A percentile compares a stretch with the other conserved stretches of the same genome.
phyloP scores from a whole-genome alignment of 2,797 vertebrate genomes.

The Cuniculus paca region DNA sequence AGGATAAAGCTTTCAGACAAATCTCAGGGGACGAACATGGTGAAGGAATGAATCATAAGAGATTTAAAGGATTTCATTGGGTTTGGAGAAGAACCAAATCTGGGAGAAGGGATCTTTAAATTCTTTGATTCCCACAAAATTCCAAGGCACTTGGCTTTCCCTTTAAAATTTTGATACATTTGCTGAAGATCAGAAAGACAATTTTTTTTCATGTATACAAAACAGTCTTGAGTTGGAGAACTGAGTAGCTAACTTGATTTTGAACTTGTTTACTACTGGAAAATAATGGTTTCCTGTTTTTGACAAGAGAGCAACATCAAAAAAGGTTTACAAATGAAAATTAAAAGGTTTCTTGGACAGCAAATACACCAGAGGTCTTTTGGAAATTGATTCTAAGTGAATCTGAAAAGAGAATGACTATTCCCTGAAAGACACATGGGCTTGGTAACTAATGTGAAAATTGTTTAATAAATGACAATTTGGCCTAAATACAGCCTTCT shows the following conservation, averaged over 20 bases:
- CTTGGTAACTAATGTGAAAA: conserved; percentile 77
- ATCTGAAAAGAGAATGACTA: conserved; percentile 75
- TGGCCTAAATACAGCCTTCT: conserved; percentile 72
- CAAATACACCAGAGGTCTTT: conserved; percentile 60
- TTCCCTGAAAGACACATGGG: conserved; percentile 66
- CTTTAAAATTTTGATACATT: conserved; percentile 64
- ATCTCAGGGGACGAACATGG: conserved; percentile 60
- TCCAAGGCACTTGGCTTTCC: conserved; percentile 65
- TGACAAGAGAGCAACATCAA: conserved; percentile 77
- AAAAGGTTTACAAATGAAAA: conserved; percentile 80
- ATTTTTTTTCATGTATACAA: conserved; percentile 50
- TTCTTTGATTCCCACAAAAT: conserved; percentile 73
- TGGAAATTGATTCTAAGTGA: conserved; percentile 72
- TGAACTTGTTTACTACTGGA: conserved; percentile 77
- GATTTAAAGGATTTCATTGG: conserved; percentile 68
- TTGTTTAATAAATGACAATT: conserved; percentile 79
- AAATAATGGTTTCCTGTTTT: conserved; percentile 80
- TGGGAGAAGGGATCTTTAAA: conserved; percentile 51
- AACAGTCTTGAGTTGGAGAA: conserved; percentile 63
- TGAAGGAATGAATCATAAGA: conserved; percentile 73
- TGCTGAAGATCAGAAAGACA: conserved; percentile 68
- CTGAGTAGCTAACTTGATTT: conserved; percentile 70
- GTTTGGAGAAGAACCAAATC: conserved; percentile 65
- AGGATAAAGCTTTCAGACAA: conserved; percentile 56
- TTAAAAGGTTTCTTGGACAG: conserved; percentile 80